Evolutionary conservation across 2,888 invertebrate genomes (phyloP).

Genomic region (Tubulanus polymorphus): DNA sequence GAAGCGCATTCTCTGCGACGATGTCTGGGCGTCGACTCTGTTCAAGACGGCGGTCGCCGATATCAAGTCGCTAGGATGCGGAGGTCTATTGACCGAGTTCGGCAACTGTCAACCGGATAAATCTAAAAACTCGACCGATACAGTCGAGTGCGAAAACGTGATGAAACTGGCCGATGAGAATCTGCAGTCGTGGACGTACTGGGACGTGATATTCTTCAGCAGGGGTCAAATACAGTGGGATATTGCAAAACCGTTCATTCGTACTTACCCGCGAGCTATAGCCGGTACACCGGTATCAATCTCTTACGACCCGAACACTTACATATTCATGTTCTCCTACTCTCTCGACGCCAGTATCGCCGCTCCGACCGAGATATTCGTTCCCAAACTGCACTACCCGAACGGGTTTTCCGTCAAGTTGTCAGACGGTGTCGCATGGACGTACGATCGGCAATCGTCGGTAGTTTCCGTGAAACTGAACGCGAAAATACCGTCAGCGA

Average conservation of each 20-base stretch:
- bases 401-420: conserved; percentile 16
- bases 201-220: conserved; percentile 35
- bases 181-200: conserved; percentile 38
- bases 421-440: background rate
- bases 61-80: conserved; percentile 23
- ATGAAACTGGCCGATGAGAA: conserved; percentile 25
- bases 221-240: conserved; percentile 18
- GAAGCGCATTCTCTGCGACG: conserved; percentile 25
- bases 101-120: conserved; percentile 30
- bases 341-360: conserved; percentile 13
- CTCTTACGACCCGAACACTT: conserved; percentile 19
- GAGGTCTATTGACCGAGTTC: conserved; percentile 36
- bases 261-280: conserved; percentile 28
- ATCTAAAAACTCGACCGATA: conserved; percentile 16
- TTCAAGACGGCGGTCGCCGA: conserved; percentile 20
- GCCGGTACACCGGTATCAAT: conserved; percentile 25
- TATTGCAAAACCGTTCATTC: conserved; percentile 19
- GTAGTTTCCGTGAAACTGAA: too few species aligned
- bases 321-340: conserved; percentile 19
- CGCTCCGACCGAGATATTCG: conserved; percentile 27
- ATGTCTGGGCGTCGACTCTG: conserved; percentile 20
- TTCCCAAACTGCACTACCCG: conserved; percentile 27
- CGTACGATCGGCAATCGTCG: background rate
- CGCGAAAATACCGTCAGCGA: too few species aligned
- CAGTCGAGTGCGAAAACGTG: conserved; percentile 27